A percentile compares a stretch with the other conserved stretches of the same genome.
These are phyloP conservation scores for Pandemis heparana DNA, from an alignment of 2,888 invertebrate genomes.

Conservation along the genomic window DNA sequence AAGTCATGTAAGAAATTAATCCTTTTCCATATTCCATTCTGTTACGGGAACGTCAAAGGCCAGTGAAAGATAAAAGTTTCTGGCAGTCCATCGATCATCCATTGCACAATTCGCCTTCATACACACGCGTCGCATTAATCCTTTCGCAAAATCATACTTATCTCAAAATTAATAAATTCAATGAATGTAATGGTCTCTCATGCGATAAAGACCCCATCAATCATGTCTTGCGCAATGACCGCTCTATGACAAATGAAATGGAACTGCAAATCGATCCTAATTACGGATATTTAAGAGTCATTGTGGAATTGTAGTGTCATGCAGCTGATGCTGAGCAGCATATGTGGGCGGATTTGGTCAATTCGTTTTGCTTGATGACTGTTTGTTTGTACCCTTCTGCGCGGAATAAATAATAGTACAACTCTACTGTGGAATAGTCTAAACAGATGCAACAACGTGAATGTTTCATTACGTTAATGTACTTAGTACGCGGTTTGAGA, in stretches of 20 bases:
- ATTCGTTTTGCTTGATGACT: constrained; percentile 44
- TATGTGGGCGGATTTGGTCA: constrained; percentile 57
- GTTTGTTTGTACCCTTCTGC: constrained; percentile 37
- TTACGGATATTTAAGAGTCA: constrained; percentile 81
- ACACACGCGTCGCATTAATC: constrained; percentile 54
- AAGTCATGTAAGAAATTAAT: constrained; percentile 23
- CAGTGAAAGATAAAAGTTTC: constrained; percentile 54
- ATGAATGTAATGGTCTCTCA: constrained; percentile 48
- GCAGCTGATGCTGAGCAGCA: constrained; percentile 55
- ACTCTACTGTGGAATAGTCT: neutral
- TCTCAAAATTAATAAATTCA: constrained; percentile 64
- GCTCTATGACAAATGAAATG: constrained; percentile 71
- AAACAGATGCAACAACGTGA: constrained; percentile 15
- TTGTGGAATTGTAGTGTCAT: constrained; percentile 69
- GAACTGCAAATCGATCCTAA: constrained; percentile 78
- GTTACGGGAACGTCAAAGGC: constrained; percentile 30
- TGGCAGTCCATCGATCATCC: constrained; percentile 47
- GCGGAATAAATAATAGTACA: too few species aligned
- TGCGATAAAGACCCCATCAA: constrained; percentile 65
- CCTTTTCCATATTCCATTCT: constrained; percentile 17
- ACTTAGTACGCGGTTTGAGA: too few species aligned
- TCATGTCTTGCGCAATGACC: constrained; percentile 74
- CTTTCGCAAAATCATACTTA: constrained; percentile 68
- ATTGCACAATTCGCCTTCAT: constrained; percentile 37
- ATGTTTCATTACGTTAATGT: neutral